Evolutionary conservation across 2,888 invertebrate species (phyloP).

Genomic region (Arctia plantaginis): DNA sequence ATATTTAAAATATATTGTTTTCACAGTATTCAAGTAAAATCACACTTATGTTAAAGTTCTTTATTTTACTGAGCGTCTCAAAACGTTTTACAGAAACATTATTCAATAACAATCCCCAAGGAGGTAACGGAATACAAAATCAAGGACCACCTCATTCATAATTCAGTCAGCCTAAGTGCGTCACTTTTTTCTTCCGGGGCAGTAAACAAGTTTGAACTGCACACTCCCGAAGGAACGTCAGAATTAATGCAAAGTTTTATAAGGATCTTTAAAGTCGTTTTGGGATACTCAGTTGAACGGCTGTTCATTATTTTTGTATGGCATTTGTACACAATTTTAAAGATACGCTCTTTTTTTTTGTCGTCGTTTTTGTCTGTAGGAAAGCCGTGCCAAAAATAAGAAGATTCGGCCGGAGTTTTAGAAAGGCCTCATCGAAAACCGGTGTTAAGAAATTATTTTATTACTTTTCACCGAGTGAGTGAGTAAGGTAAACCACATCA

Average conservation of each 20-base stretch:
- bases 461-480: too few relatives aligned
- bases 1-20: background rate
- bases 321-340: conserved; percentile 7
- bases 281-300: conserved; percentile 27
- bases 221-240: conserved; percentile 29
- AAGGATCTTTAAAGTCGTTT: conserved; percentile 14
- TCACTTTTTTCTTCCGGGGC: conserved; percentile 37
- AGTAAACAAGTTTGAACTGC: conserved; percentile 45
- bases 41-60: conserved; percentile 1
- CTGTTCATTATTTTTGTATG: conserved; percentile 18
- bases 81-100: conserved; percentile 23
- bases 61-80: background rate
- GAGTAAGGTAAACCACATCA: too few relatives aligned
- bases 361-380: too few relatives aligned
- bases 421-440: too few relatives aligned
- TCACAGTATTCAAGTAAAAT: background rate
- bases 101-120: conserved; percentile 48
- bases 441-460: too few relatives aligned
- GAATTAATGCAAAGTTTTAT: conserved; percentile 47
- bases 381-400: too few relatives aligned
- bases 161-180: conserved; percentile 55
- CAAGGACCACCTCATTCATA: conserved; percentile 57
- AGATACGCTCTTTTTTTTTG: background rate
- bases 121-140: conserved; percentile 49
- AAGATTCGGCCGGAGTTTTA: too few relatives aligned